Base-by-base conservation (phyloP, 1,140 invertebrate species). In the Apis dorsata region DNA sequence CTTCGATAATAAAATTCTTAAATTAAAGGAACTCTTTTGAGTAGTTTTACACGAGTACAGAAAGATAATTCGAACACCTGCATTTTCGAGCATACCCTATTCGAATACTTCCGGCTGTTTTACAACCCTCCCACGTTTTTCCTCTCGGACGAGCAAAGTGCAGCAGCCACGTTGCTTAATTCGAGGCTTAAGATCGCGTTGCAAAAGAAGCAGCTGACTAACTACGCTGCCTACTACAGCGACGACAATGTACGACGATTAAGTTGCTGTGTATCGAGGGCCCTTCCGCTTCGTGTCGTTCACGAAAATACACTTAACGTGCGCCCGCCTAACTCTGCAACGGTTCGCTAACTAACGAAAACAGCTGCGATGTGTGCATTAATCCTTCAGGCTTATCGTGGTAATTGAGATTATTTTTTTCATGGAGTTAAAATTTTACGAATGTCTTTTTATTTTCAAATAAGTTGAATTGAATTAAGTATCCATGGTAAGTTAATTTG, bases 51-150 rank as follows among this genome's bases (percentile, higher is more conserved):
- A 28, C 28, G 28, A 1, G 28, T 28, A 24, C 24, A 24, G 28
- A 28, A 28, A 28, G 28, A 2, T 3, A 34, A 24, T 0, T 24
- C 24, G 24, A 24, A 49, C 73, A 87, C 77, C 85, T 87, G 85
- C 81, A 62, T 74, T 80, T 80, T 76, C 72, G 81, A 80, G 51
- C 65, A 76, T 85, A 71, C 85, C 44, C 70, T 76, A 66, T 55
- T 85, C 76, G 63, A 87, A 87, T 85, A 87, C 49, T 68, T 72
- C n/a, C 19, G 53, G 57, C 79, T 70, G 70, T 82, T 83, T 86
- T 86, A 79, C 49, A 53, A 70, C 34, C 73, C n/a, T 34, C 34
- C 62, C 66, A 77, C 34, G 84, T 69, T 86, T 82, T 83, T 81
- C 24, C 69, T 51, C 55, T 10, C 62, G 60, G 73, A 63, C 28